A percentile compares a stretch with the other conserved stretches of the same genome.
These are phyloP conservation scores for Ochropleura plecta DNA, from an alignment of 2,888 invertebrate genomes.

Conservation along the genomic window DNA sequence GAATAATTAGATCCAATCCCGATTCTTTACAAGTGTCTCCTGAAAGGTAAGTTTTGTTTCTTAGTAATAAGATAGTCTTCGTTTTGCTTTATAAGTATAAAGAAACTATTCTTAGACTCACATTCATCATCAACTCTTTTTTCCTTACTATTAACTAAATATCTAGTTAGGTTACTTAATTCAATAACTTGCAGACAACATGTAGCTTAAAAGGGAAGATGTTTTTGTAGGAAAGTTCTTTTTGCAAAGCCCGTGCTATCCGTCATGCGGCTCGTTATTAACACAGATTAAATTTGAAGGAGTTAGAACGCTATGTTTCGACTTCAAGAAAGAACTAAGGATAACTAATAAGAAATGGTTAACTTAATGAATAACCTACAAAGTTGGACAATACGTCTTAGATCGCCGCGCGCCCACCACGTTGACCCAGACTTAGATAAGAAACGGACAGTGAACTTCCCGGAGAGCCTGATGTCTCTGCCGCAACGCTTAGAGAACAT, in stretches of 20 bases:
- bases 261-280: not conserved
- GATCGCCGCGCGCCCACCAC: constrained; percentile 70
- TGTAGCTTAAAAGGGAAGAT: not conserved
- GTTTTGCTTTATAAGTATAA: not conserved
- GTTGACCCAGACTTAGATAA: constrained; percentile 72
- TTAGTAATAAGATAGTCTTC: not conserved
- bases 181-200: not conserved
- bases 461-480: constrained; percentile 78
- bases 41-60: constrained; percentile 69
- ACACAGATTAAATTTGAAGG: not conserved
- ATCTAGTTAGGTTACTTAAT: not conserved
- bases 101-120: not conserved
- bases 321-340: not conserved
- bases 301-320: not conserved
- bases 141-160: not conserved
- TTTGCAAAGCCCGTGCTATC: not conserved
- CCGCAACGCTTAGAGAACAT: constrained; percentile 81
- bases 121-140: not conserved
- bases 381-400: constrained; percentile 45
- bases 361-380: not conserved
- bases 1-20: constrained; percentile 62
- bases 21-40: constrained; percentile 75
- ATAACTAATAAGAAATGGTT: not conserved
- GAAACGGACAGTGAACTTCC: constrained; percentile 83
- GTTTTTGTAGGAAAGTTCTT: not conserved